Evolutionary conservation across 2,888 invertebrate species (phyloP).

Genomic region (Acleris sparsana): DNA sequence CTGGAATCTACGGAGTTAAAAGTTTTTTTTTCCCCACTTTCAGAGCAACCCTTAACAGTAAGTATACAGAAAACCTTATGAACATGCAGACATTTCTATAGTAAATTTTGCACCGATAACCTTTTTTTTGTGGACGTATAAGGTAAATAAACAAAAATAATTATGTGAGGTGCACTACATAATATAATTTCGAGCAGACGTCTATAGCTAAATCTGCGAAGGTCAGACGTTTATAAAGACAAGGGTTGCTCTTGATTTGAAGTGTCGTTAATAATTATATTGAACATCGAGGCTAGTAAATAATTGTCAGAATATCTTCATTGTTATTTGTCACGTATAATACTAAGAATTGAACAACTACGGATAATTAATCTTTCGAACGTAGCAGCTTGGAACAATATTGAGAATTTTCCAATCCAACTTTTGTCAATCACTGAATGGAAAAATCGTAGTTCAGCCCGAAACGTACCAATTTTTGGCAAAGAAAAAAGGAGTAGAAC

Average conservation of each 20-base stretch:
- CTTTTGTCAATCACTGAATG: too few relatives aligned
- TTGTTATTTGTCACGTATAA: not conserved
- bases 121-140: not conserved
- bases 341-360: too few relatives aligned
- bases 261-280: slow-evolving; percentile 36
- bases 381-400: too few relatives aligned
- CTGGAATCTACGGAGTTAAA: slow-evolving; percentile 12
- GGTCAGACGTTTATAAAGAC: slow-evolving; percentile 57
- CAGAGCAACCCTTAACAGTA: not conserved
- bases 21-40: slow-evolving; percentile 10
- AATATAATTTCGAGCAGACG: slow-evolving; percentile 37
- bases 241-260: slow-evolving; percentile 47
- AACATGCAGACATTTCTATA: too few relatives aligned
- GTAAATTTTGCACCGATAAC: too few relatives aligned
- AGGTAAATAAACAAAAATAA: not conserved
- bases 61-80: too few relatives aligned
- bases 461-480: too few relatives aligned
- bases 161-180: not conserved
- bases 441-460: too few relatives aligned
- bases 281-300: slow-evolving; percentile 18
- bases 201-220: slow-evolving; percentile 44
- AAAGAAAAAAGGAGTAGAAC: too few relatives aligned
- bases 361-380: too few relatives aligned
- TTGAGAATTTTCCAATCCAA: too few relatives aligned
- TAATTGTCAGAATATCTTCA: slow-evolving; percentile 6